These are phyloP conservation scores for Carlito syrichta DNA, from an alignment of 2,113 vertebrate species.

Conservation along the genomic window DNA sequence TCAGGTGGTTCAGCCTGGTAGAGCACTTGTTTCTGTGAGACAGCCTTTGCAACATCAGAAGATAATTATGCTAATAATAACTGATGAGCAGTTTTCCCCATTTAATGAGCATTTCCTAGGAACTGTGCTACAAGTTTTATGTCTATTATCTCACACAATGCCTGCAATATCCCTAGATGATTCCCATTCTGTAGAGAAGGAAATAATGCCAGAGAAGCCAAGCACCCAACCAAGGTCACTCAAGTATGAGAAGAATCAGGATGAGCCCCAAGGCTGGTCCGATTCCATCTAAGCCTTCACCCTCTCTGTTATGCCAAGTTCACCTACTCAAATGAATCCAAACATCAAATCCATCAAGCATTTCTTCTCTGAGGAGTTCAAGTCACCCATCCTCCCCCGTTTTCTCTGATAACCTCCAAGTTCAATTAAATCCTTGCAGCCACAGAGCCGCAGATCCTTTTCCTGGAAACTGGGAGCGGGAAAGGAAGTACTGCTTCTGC, in stretches of 20 bases:
- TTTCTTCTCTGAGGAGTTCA: background rate
- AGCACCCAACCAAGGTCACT: background rate
- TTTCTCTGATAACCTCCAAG: background rate
- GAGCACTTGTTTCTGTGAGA: background rate
- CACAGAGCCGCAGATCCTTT: background rate
- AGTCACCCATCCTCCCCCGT: background rate
- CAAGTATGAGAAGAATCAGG: background rate
- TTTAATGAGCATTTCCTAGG: background rate
- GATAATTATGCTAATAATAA: constrained; percentile 36
- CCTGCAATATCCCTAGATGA: background rate
- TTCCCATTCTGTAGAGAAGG: background rate
- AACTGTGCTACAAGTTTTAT: background rate
- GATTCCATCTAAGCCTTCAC: background rate
- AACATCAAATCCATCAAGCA: background rate
- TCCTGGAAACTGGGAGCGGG: background rate
- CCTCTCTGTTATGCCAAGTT: background rate
- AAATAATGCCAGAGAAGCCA: background rate
- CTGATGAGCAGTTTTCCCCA: too few species aligned
- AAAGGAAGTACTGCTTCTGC: background rate
- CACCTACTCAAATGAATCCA: background rate
- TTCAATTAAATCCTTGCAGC: background rate
- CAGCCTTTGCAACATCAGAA: constrained; percentile 12
- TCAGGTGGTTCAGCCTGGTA: background rate
- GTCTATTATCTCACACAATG: background rate
- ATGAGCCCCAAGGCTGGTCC: background rate